Conservation (phyloP, 2,113 vertebrate species). For the Martes martes region DNA sequence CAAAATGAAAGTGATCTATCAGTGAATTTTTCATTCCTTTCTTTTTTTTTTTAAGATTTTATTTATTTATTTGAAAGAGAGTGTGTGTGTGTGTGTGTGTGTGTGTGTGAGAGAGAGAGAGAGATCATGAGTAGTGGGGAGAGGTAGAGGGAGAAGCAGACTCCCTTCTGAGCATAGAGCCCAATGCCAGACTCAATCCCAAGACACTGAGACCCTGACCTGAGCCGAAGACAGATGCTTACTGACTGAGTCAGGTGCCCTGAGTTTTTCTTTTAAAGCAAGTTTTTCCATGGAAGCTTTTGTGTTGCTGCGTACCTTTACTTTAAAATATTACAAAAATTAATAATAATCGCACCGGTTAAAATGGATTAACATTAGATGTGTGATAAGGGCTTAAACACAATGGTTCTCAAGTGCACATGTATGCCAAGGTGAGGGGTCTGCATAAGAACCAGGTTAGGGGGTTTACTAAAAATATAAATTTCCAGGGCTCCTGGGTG, state of each 20-base stretch:
- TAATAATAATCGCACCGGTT: neutral
- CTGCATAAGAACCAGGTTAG: neutral
- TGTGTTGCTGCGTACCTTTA: neutral
- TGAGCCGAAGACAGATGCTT: neutral
- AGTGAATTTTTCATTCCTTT: neutral
- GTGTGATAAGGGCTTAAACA: conserved; percentile 11
- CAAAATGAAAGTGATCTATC: neutral
- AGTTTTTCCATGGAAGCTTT: neutral
- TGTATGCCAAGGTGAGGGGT: neutral
- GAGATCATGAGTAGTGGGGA: no score
- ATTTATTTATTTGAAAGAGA: neutral
- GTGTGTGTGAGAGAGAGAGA: no score
- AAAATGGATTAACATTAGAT: neutral
- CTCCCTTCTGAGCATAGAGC: no score
- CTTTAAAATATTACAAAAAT: conserved; percentile 33
- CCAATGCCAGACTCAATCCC: no score
- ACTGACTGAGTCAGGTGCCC: neutral
- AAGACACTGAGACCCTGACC: neutral
- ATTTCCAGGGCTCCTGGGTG: neutral
- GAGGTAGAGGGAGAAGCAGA: no score
- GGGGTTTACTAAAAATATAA: neutral
- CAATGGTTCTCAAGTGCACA: neutral
- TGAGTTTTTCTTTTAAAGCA: neutral
- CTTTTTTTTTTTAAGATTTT: neutral
- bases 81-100: no score